Evolutionary conservation across 2,888 invertebrate species (phyloP).

Genomic region (Orchestes rusci): DNA sequence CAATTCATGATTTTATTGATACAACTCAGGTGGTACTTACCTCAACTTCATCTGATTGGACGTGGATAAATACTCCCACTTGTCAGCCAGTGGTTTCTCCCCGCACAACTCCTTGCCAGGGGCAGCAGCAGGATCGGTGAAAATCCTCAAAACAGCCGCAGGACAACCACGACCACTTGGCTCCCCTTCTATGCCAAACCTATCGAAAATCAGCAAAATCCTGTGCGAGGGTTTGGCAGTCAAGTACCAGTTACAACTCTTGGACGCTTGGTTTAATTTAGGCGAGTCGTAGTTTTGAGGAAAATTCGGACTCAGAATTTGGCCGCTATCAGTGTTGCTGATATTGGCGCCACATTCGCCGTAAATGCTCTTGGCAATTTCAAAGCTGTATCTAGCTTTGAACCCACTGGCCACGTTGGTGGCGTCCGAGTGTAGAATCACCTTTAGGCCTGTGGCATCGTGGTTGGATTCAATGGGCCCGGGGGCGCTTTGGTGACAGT

Average conservation of each 20-base stretch:
- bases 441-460: conserved; percentile 79
- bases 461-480: conserved; percentile 92
- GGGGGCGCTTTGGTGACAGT: conserved; percentile 86
- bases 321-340: conserved; percentile 74
- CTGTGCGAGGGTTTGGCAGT: conserved; percentile 78
- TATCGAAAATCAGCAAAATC: conserved; percentile 85
- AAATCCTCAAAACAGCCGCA: conserved; percentile 82
- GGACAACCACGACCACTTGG: conserved; percentile 82
- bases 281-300: conserved; percentile 86
- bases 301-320: conserved; percentile 83
- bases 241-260: conserved; percentile 96
- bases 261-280: conserved; percentile 68
- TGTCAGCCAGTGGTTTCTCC: conserved; percentile 65
- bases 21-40: conserved; percentile 45
- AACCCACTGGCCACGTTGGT: conserved; percentile 91
- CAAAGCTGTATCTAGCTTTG: conserved; percentile 91
- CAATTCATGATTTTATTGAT: too few relatives aligned
- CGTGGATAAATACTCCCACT: conserved; percentile 80
- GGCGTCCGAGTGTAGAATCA: conserved; percentile 81
- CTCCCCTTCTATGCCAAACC: conserved; percentile 91
- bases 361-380: conserved; percentile 77
- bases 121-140: conserved; percentile 68
- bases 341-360: conserved; percentile 87
- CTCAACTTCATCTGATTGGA: conserved; percentile 81
- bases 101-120: conserved; percentile 87